These are phyloP conservation scores for Pristionchus entomophagus DNA, from an alignment of 2,888 invertebrate species.

Conservation along the genomic window DNA sequence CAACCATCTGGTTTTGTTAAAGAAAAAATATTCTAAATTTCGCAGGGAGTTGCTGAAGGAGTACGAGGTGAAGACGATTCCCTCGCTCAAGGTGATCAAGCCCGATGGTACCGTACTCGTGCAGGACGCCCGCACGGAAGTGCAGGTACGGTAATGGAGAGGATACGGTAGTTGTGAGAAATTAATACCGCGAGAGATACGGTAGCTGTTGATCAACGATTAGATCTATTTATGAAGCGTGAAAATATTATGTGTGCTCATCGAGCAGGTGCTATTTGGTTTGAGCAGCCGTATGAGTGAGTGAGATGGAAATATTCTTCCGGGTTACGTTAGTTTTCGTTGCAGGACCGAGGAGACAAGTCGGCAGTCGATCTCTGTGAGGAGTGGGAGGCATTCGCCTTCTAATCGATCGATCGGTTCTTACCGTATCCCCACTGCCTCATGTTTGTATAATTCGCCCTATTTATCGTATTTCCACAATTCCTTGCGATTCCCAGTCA, in stretches of 20 bases:
- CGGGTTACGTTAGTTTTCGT: not conserved
- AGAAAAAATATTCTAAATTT: not conserved
- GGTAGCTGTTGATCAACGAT: not conserved
- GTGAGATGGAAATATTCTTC: not conserved
- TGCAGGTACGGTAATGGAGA: conserved; percentile 69
- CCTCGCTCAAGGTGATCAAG: conserved; percentile 78
- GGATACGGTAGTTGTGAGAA: not conserved
- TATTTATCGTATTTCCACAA: not conserved
- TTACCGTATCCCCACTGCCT: not conserved
- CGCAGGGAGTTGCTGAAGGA: conserved; percentile 52
- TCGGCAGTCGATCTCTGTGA: conserved; percentile 59
- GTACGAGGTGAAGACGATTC: conserved; percentile 76
- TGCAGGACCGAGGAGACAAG: conserved; percentile 57
- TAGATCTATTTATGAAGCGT: not conserved
- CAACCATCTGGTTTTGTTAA: too few relatives aligned
- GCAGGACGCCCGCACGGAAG: conserved; percentile 77
- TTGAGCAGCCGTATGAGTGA: not conserved
- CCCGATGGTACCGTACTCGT: conserved; percentile 78
- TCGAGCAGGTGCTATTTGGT: not conserved
- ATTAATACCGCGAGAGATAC: not conserved
- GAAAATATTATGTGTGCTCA: not conserved
- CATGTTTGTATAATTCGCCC: not conserved
- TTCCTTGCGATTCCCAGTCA: not conserved
- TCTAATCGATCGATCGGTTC: not conserved
- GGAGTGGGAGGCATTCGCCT: conserved; percentile 57